Evolutionary conservation across 35 echinoderm and acorn worm genomes (phyloP), one percentile per base, ranked within the genome.

Genomic region (Lytechinus pictus): DNA sequence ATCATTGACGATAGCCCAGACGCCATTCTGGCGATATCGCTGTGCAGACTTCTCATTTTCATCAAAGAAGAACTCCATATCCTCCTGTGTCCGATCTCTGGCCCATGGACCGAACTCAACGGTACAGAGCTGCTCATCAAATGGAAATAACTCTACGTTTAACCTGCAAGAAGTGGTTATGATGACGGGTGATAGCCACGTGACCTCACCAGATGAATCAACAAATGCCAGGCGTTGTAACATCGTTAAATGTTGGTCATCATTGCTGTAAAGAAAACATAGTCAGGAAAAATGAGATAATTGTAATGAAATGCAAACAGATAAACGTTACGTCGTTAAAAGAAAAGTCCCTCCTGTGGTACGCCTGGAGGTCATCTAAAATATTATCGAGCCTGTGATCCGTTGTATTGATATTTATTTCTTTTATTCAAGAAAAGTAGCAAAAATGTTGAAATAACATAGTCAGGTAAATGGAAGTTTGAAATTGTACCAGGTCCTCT

Each of bases 81-180:
- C 27, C 52, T 86, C 28, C 19, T 86, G 19, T 3, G 19, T 53
- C 0, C 79, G n/a, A 9, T 86, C 52, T 27, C 66, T 71, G 2
- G 86, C 86, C 94, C 94, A 95, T 3, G 94, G 72, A 44, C 57
- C 72, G 19, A 86, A 95, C 44, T 95, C 52, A 9, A 95, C 13
- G 16, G 52, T 95, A 28, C 94, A 95, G 4, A 86, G 44, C 52
- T 95, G 94, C 19, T 52, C 66, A 87, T 95, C 94, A 9, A 95
- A 95, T 4, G 94, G 94, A 66, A 95, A 95, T 10, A 86, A 44
- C 9, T 87, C 44, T 6, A 87, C 94, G 29, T 95, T 11, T 53
- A 95, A 72, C 44, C n/a, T 16, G 28, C 94, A 95, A n/a, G 94
- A 88, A 58, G 60, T 95, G 21, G 54, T 55, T 10, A 90, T 44